A percentile compares a stretch with the other conserved stretches of the same genome.
Evolutionary conservation across 2,113 vertebrate species (phyloP).

Genomic region (Geothlypis trichas): DNA sequence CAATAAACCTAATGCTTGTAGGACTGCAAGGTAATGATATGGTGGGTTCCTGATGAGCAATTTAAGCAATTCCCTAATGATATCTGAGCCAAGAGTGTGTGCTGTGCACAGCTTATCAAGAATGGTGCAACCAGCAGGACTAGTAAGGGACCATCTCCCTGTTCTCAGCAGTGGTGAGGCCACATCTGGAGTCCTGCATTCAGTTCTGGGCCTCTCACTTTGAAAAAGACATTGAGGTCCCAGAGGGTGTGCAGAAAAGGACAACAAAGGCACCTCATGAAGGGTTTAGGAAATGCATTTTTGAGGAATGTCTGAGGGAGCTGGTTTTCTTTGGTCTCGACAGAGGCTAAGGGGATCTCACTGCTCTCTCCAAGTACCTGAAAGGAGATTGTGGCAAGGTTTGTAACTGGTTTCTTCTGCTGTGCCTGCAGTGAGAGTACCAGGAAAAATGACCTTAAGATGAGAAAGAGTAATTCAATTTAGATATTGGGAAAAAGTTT

Average conservation of each 20-base stretch:
- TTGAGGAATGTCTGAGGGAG: neutral
- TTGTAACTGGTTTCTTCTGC: neutral
- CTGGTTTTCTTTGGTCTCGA: neutral
- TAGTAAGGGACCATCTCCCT: neutral
- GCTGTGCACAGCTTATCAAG: neutral
- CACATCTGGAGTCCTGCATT: neutral
- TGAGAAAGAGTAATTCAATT: neutral
- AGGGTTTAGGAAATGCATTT: neutral
- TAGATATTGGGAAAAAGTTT: neutral
- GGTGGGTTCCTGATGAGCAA: neutral
- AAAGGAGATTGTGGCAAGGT: neutral
- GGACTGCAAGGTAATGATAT: neutral
- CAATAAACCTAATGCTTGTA: neutral
- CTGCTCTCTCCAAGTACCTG: neutral
- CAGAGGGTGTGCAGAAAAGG: neutral
- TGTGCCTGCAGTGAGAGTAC: neutral
- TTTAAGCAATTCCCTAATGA: neutral
- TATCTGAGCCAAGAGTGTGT: neutral
- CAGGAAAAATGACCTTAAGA: neutral
- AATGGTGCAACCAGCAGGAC: neutral
- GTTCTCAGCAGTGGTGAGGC: too few species aligned
- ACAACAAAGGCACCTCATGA: neutral
- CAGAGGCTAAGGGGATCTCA: neutral
- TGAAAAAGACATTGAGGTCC: neutral
- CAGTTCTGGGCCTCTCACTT: neutral